Conservation (phyloP, 2,797 vertebrate species). For the Pangasius macronema region DNA sequence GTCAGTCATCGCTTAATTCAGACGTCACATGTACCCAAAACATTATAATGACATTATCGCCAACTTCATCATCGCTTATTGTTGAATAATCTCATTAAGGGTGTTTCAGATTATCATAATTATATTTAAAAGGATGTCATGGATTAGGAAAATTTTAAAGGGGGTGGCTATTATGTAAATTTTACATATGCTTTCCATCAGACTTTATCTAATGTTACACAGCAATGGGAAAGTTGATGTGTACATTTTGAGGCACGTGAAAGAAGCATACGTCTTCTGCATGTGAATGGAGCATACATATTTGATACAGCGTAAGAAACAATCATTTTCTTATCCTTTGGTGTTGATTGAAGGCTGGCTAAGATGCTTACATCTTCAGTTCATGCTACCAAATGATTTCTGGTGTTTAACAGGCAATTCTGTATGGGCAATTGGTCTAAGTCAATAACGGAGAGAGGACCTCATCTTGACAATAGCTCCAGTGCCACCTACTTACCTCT, state of each 20-base stretch:
- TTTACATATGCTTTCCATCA: neutral
- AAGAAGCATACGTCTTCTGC: neutral
- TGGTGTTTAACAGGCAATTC: neutral
- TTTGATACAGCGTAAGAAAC: neutral
- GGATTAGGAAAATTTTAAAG: neutral
- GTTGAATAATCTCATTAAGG: neutral
- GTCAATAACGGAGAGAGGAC: conserved; percentile 36
- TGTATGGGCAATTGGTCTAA: conserved; percentile 26
- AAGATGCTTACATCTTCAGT: neutral
- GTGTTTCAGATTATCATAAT: conserved; percentile 22
- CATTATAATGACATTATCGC: neutral
- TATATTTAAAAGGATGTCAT: conserved; percentile 42
- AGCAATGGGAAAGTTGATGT: no score
- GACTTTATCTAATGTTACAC: neutral
- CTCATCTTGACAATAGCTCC: conserved; percentile 44
- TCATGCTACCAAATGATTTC: neutral
- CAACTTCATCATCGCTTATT: no score
- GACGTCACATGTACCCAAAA: neutral
- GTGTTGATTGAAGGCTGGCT: neutral
- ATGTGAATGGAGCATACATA: no score
- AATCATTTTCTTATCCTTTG: neutral
- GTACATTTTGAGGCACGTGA: neutral
- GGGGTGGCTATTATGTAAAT: neutral
- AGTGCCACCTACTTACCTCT: conserved; percentile 39
- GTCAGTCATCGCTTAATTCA: neutral